Evolutionary conservation across 2,797 vertebrate species (phyloP).

Genomic region (Danio albolineatus): DNA sequence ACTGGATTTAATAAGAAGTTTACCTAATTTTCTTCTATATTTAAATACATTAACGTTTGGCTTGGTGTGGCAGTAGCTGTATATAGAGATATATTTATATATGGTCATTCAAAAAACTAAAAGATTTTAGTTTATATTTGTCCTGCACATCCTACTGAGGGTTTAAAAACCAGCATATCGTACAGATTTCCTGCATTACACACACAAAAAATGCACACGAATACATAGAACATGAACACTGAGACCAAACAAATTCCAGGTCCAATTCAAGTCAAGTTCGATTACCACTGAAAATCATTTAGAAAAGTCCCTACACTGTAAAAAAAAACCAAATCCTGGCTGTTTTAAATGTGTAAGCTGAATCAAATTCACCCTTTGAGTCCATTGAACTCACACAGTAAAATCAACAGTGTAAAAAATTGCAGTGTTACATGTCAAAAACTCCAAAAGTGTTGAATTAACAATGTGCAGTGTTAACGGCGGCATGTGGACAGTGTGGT

Average conservation of each 20-base stretch:
- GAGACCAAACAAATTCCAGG: neutral
- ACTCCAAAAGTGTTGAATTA: too few relatives aligned
- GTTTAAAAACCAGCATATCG: slow-evolving; percentile 1
- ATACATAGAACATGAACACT: slow-evolving; percentile 25
- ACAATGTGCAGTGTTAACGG: too few relatives aligned
- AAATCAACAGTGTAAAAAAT: too few relatives aligned
- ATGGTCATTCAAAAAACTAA: neutral
- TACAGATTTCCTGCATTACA: slow-evolving; percentile 10
- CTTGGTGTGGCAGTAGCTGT: slow-evolving; percentile 26
- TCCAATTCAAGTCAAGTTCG: neutral
- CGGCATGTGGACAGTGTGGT: too few relatives aligned
- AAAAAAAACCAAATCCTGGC: too few relatives aligned
- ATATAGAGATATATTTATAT: neutral
- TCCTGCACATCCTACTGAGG: neutral
- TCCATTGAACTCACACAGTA: too few relatives aligned
- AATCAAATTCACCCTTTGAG: too few relatives aligned
- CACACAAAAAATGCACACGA: slow-evolving; percentile 12
- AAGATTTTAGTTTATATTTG: neutral
- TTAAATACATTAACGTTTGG: slow-evolving; percentile 9
- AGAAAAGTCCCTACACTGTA: neutral
- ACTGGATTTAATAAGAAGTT: neutral
- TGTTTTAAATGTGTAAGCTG: too few relatives aligned
- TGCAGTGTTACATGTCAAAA: too few relatives aligned
- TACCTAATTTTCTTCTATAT: neutral
- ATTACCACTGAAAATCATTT: neutral